Base-by-base conservation (phyloP, 2,113 vertebrate genomes). In the Stegostoma tigrinum region DNA sequence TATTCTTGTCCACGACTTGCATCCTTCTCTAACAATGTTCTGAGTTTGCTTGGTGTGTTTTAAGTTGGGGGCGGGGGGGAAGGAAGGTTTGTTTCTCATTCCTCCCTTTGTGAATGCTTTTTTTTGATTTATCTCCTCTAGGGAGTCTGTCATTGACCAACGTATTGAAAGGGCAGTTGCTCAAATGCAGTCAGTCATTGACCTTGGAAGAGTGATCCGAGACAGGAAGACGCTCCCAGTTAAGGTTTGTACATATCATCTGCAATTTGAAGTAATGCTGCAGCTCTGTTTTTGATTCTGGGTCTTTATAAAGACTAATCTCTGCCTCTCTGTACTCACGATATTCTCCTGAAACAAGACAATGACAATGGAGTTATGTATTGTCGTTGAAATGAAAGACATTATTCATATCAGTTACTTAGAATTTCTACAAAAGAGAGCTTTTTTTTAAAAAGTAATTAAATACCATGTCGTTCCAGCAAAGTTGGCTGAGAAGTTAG, bases 111-210 rank as follows among this genome's bases (percentile, higher is more conserved):
- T 83, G 80, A 83, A 42, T 83, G 17, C n/a, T n/a, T 48, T 5
- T 83, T 42, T 83, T 83, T 83, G 80, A 38, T 75, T 67, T 61
- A 27, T 95, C 96, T 83, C 86, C 96, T 96, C 38, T 95, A 99
- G 99, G 96, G 98, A 99, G 96, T 97, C 97, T 95, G 96, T 99
- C 97, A 99, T 99, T 96, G 98, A 99, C 98, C 98, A 98, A 97
- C 98, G 98, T 95, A 99, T 98, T 12, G 99, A 99, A 97, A 98
- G 96, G 5, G 98, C 99, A 0, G 98, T 99, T 78, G 98, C 98
- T 95, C 98, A 98, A 96, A 99, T 99, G 99, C 99, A 99, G 97
- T 99, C 99, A 19, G 98, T 99, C 97, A 99, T 99, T 96, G 99
- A 99, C 97, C 98, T 99, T 96, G 99, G 99, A 61, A 97, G 99